Conservation (phyloP, 2,113 vertebrate genomes). For the Pluvialis apricaria region DNA sequence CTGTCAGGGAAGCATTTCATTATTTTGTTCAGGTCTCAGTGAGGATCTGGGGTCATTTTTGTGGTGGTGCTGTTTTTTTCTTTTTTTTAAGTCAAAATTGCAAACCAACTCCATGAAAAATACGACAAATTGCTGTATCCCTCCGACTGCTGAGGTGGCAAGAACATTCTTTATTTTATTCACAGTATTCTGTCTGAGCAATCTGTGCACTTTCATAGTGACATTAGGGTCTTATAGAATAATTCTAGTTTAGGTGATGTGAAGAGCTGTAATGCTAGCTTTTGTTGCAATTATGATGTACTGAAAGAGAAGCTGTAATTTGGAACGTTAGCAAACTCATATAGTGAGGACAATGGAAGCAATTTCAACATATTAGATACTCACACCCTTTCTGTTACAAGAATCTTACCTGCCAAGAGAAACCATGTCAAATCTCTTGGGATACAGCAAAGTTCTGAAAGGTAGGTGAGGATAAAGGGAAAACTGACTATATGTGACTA, state of each 20-base stretch:
- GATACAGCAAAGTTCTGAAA: not conserved
- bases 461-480: not conserved
- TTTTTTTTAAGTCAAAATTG: not conserved
- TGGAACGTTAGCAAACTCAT: not conserved
- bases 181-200: not conserved
- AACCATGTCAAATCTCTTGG: not conserved
- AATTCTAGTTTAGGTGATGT: not conserved
- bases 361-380: not conserved
- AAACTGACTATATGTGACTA: not conserved
- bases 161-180: not conserved
- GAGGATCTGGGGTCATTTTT: not conserved
- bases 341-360: not conserved
- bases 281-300: not conserved
- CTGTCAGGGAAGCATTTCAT: not conserved
- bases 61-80: not conserved
- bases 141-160: not conserved
- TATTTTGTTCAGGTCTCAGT: not conserved
- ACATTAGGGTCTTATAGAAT: not conserved
- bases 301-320: not conserved
- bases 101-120: not conserved
- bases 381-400: not conserved
- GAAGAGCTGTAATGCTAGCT: not conserved
- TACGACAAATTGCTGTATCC: not conserved
- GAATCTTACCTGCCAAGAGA: not conserved
- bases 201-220: not conserved